phyloP scores from a whole-genome alignment of 2,888 invertebrate genomes.

The Trypoxylon attenuatum region DNA sequence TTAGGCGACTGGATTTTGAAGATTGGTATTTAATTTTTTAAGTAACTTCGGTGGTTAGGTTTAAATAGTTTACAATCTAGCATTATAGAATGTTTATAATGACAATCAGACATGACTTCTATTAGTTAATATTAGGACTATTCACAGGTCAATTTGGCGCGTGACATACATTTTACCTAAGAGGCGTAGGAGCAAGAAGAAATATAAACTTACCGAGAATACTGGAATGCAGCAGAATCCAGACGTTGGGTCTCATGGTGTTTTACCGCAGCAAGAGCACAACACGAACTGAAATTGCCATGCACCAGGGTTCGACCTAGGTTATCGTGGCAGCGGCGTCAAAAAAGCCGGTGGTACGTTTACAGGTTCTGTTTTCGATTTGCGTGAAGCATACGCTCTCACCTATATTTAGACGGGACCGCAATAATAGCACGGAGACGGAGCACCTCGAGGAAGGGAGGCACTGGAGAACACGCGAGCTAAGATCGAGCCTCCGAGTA shows the following conservation, averaged over 20 bases:
- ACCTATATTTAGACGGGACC: conserved; percentile 49
- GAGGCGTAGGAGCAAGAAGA: not conserved
- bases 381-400: conserved; percentile 42
- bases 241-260: no score
- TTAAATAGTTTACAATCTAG: no score
- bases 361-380: conserved; percentile 45
- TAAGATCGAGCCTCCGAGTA: not conserved
- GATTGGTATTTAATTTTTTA: no score
- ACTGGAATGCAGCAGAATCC: not conserved
- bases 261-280: not conserved
- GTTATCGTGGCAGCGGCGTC: not conserved
- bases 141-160: no score
- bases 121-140: no score
- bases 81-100: no score
- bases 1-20: no score
- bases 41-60: no score
- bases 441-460: conserved; percentile 29
- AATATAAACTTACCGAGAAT: not conserved
- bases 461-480: conserved; percentile 36
- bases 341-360: conserved; percentile 25
- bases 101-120: no score
- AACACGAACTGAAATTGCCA: not conserved
- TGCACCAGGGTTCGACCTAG: not conserved
- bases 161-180: no score
- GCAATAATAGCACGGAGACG: conserved; percentile 44